Base-by-base conservation (phyloP, 2,113 vertebrate species). In the Osmerus mordax region DNA sequence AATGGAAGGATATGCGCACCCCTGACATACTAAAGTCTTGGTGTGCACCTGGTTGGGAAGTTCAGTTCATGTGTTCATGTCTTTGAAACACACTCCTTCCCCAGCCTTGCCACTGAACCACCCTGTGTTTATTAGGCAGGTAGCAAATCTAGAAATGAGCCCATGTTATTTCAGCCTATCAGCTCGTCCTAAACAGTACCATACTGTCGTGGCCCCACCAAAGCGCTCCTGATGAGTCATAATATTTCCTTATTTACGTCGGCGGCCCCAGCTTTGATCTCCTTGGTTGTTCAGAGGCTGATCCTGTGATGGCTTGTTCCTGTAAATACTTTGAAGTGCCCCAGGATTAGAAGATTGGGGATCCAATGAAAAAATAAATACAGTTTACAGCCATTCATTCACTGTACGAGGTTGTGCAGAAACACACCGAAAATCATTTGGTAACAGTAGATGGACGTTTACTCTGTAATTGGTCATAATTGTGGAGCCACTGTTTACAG, bases 381-480 rank as follows among this genome's bases (percentile, higher is more conserved):
- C 75, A 72, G 71, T 79, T 80, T 72, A 84, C 78, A 65, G 80
- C 82, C 76, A 78, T 78, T 84, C 83, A 83, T 90, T 85, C 80
- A 81, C 85, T 19, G 58, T 47, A 81, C 86, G 25, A 28, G 69
- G 81, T 67, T 73, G 68, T 72, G 81, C 9, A 12, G 41, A 47
- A 82, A 82, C 36, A 81, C 61, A 84, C 67, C 77, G 72, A 76
- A 88, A 87, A 87, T 83, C 65, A 85, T 88, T 89, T 82, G 76
- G 87, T 88, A 90, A 90, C 86, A 78, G 78, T 83, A 90, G 86
- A 89, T 86, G 84, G 80, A 85, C 82, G 86, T 88, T 89, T 88
- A 87, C 83, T 81, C 81, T 83, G 79, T 87, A 88, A 90, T 89
- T 85, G 86, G 78, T 86, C 82, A 86, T 90, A 88, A 88, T 88